Evolutionary conservation across 2,888 invertebrate species (phyloP).

Genomic region (Myathropa florea): DNA sequence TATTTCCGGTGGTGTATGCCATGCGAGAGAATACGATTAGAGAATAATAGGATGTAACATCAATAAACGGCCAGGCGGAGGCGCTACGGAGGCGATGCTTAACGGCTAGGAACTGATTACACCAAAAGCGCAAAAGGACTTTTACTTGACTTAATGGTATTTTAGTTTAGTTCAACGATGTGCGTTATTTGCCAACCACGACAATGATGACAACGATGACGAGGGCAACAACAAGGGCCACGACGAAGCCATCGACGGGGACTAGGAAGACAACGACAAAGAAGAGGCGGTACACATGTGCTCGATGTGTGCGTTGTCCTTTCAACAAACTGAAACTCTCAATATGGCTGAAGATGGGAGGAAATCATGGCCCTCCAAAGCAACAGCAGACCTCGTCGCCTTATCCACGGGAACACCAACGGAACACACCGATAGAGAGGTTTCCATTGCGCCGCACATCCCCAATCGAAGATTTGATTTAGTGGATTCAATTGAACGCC

Average conservation of each 20-base stretch:
- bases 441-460: slow-evolving; percentile 15
- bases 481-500: slow-evolving; percentile 71
- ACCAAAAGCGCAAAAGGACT: slow-evolving; percentile 70
- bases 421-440: not conserved
- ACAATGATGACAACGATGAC: not conserved
- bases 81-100: slow-evolving; percentile 44
- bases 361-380: not conserved
- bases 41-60: slow-evolving; percentile 70
- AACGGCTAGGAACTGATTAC: slow-evolving; percentile 71
- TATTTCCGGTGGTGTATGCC: slow-evolving; percentile 64
- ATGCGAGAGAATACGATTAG: slow-evolving; percentile 71
- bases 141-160: slow-evolving; percentile 71
- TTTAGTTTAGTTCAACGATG: slow-evolving; percentile 71
- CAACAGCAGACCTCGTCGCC: slow-evolving; percentile 22
- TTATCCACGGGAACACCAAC: slow-evolving; percentile 6
- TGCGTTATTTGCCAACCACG: slow-evolving; percentile 62
- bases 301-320: slow-evolving; percentile 30
- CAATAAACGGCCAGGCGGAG: slow-evolving; percentile 64
- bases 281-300: slow-evolving; percentile 28
- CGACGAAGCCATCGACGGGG: not conserved
- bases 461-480: slow-evolving; percentile 69
- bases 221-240: slow-evolving; percentile 8
- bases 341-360: not conserved
- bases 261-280: not conserved
- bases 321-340: slow-evolving; percentile 3